These are phyloP conservation scores for Betta splendens DNA, from an alignment of 2,797 vertebrate genomes.

Conservation along the genomic window DNA sequence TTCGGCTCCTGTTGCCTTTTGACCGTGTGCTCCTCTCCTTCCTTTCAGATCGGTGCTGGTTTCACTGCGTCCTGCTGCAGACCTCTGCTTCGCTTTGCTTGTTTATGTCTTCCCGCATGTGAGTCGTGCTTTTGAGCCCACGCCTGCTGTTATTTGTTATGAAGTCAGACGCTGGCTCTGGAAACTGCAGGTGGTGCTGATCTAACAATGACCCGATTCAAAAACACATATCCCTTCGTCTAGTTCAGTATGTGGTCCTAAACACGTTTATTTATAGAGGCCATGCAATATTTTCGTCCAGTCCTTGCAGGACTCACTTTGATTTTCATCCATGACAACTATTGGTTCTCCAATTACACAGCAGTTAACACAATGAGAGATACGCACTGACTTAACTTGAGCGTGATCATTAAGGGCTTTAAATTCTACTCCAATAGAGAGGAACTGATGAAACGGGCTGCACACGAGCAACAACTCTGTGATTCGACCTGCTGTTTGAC, in stretches of 20 bases:
- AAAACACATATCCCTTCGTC: too few relatives aligned
- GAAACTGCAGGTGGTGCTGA: not conserved
- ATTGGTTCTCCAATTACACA: not conserved
- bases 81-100: not conserved
- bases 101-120: not conserved
- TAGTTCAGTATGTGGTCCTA: too few relatives aligned
- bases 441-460: too few relatives aligned
- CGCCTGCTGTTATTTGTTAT: not conserved
- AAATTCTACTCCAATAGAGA: too few relatives aligned
- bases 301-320: not conserved
- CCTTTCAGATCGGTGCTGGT: not conserved
- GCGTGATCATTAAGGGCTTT: too few relatives aligned
- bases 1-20: too few relatives aligned
- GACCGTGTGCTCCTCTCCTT: not conserved
- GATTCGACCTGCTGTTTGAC: too few relatives aligned
- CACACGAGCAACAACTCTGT: too few relatives aligned
- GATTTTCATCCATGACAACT: not conserved
- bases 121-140: not conserved
- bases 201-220: not conserved
- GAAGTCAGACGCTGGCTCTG: not conserved
- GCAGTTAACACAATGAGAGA: constrained; percentile 8
- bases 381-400: not conserved
- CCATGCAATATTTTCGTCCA: not conserved
- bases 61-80: not conserved
- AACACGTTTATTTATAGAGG: too few relatives aligned